These are phyloP conservation scores for Lasioglossum pauxillum DNA, from an alignment of 2,888 invertebrate species.

Conservation along the genomic window DNA sequence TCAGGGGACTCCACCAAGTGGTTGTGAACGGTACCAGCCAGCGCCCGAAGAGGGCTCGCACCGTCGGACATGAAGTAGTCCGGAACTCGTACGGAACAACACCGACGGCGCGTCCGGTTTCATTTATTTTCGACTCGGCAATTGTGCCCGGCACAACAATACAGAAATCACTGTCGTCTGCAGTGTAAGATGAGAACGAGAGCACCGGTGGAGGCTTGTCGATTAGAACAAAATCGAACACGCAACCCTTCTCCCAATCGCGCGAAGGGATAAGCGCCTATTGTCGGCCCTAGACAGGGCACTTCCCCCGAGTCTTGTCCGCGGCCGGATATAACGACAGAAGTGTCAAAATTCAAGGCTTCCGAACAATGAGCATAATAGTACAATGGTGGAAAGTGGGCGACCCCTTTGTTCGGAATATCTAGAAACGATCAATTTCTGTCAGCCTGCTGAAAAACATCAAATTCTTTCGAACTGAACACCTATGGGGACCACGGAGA, in stretches of 20 bases:
- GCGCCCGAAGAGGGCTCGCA: slow-evolving; percentile 16
- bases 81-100: slow-evolving; percentile 21
- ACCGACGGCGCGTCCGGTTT: slow-evolving; percentile 38
- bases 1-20: slow-evolving; percentile 38
- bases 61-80: slow-evolving; percentile 45
- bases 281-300: slow-evolving; percentile 54
- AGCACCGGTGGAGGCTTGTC: slow-evolving; percentile 39
- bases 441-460: not conserved
- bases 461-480: not conserved
- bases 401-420: slow-evolving; percentile 10
- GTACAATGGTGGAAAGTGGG: slow-evolving; percentile 44
- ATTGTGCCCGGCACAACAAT: slow-evolving; percentile 60
- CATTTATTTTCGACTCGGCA: slow-evolving; percentile 54
- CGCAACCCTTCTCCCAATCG: slow-evolving; percentile 48
- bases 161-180: slow-evolving; percentile 68
- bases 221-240: slow-evolving; percentile 65
- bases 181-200: slow-evolving; percentile 66
- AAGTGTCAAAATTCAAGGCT: slow-evolving; percentile 61
- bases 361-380: slow-evolving; percentile 48
- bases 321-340: slow-evolving; percentile 55
- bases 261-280: slow-evolving; percentile 55
- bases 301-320: slow-evolving; percentile 35
- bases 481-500: not conserved
- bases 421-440: slow-evolving; percentile 37
- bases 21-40: slow-evolving; percentile 49